Percentiles rank a stretch among this genome's conserved stretches.
Conservation (phyloP, 2,797 vertebrate species). For the Thripadectes ignobilis region DNA sequence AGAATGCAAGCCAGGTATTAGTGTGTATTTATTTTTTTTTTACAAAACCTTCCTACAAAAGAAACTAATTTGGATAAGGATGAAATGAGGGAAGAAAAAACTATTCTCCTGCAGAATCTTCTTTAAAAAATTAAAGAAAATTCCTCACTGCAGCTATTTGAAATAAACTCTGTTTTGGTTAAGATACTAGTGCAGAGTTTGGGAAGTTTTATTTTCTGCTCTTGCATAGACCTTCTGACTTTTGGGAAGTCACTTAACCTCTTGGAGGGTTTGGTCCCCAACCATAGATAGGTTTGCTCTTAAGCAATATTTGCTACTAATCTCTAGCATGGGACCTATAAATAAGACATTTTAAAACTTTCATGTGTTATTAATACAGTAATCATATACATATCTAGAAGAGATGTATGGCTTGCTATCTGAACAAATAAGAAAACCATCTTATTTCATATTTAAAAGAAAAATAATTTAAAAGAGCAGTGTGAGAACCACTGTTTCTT, state of each 20-base stretch:
- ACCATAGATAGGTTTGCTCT: not conserved
- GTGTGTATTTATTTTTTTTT: not conserved
- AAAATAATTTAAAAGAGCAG: not conserved
- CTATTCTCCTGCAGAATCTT: not conserved
- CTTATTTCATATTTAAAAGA: not conserved
- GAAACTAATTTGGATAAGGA: not conserved
- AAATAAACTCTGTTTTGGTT: not conserved
- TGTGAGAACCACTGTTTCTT: not conserved
- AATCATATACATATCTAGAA: not conserved
- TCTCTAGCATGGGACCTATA: not conserved
- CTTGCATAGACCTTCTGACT: not conserved
- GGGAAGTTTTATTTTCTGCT: not conserved
- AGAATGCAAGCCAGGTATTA: not conserved
- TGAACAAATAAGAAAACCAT: not conserved
- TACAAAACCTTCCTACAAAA: not conserved
- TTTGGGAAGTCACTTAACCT: not conserved
- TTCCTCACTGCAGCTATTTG: not conserved
- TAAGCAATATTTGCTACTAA: not conserved
- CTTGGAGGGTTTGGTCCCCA: not conserved
- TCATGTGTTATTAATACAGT: not conserved
- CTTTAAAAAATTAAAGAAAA: not conserved
- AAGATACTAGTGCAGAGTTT: not conserved
- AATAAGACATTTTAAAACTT: not conserved
- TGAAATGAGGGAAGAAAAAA: not conserved
- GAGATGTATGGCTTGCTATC: not conserved